Base-by-base conservation (phyloP, 2,113 vertebrate species). In the Chaetura pelagica region DNA sequence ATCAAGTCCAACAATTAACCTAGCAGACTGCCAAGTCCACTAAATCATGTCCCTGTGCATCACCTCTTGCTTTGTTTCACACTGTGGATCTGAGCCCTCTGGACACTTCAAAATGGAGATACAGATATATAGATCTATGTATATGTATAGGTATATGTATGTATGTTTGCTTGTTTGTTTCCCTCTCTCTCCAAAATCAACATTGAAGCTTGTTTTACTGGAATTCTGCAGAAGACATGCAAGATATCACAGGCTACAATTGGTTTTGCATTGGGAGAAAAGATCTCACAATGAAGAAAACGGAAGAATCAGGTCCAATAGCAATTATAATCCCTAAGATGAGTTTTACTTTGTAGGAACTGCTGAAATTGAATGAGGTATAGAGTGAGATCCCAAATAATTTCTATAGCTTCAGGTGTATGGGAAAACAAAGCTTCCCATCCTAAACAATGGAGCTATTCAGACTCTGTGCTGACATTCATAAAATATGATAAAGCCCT, bases 401-500 rank as follows among this genome's bases (percentile, higher is more conserved):
- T 71, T 90, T 64, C 52, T 78, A 74, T 6, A 90, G 48, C 58
- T 96, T 85, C 76, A 90, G 88, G 85, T 88, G 66, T 74, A 78
- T 40, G 54, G 76, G 80, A 92, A 95, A 95, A 96, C 88, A 96
- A 89, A 93, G 83, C 90, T 80, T 78, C 87, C 61, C 46, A 42
- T 79, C 89, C n/a, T 21, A 72, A 92, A 96, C 93, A 95, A 96
- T 89, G 69, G 80, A 84, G 68, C 85, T 68, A 94, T 95, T 96
- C 90, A 96, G 86, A 15, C 46, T 75, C 57, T 51, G 29, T 91
- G 88, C 76, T 96, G 94, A 96, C 73, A 84, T 87, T 81, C 79
- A 93, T 87, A 95, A 95, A 96, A 89, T n/a, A 94, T 57, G 92
- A 94, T 94, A 92, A 96, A 95, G 76, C 68, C 66, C 69, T 87